Evolutionary conservation across 2,888 invertebrate genomes (phyloP).

Genomic region (Drosophila mercatorum): DNA sequence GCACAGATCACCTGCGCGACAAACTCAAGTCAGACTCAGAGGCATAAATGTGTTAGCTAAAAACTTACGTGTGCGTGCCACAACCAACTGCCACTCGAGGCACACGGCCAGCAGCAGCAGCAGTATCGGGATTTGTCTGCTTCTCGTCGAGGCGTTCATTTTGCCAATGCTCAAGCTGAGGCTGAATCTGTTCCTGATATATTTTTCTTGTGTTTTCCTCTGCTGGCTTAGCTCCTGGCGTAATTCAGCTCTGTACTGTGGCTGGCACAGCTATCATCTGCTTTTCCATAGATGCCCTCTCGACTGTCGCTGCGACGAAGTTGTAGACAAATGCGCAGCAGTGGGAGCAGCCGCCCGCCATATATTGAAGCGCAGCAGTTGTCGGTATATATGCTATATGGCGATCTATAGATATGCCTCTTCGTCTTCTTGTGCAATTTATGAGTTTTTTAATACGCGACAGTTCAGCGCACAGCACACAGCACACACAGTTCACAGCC

Average conservation of each 20-base stretch:
- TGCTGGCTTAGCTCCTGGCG: background rate
- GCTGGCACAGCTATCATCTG: conserved; percentile 51
- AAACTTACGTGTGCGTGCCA: conserved; percentile 63
- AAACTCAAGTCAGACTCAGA: background rate
- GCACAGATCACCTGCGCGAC: conserved; percentile 77
- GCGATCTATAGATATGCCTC: conserved; percentile 40
- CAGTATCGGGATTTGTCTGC: conserved; percentile 33
- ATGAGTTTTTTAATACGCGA: conserved; percentile 47
- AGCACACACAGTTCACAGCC: conserved; percentile 16
- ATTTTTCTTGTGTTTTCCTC: background rate
- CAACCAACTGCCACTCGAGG: conserved; percentile 38
- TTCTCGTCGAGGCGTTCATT: conserved; percentile 30
- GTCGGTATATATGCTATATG: conserved; percentile 30
- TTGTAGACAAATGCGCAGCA: conserved; percentile 72
- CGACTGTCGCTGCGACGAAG: conserved; percentile 45
- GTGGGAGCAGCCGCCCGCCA: conserved; percentile 56
- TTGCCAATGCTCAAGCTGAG: conserved; percentile 5
- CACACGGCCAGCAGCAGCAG: conserved; percentile 48
- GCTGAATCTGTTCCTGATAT: background rate
- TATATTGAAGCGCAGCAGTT: conserved; percentile 44
- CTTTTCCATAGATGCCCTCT: conserved; percentile 50
- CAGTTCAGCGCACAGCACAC: conserved; percentile 30
- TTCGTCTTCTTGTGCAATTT: conserved; percentile 32
- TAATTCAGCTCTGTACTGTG: conserved; percentile 61
- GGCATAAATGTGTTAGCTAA: background rate